These are phyloP conservation scores for Lottia scabra DNA, from an alignment of 2,888 invertebrate species.

Conservation along the genomic window DNA sequence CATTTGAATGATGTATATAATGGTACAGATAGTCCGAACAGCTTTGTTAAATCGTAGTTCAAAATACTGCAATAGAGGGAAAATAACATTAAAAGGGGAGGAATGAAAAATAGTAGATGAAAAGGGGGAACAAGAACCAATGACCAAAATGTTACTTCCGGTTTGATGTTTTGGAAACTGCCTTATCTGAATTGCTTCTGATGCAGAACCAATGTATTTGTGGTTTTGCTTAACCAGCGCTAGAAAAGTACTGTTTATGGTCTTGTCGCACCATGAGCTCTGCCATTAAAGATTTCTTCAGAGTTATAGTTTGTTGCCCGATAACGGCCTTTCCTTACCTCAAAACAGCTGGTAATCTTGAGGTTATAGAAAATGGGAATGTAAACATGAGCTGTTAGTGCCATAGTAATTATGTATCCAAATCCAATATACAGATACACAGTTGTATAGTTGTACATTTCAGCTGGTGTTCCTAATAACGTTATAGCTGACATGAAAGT, in stretches of 20 bases:
- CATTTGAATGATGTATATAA: constrained; percentile 89
- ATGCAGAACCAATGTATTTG: no score
- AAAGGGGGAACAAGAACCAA: no score
- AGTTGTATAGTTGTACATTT: constrained; percentile 44
- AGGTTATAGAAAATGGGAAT: constrained; percentile 56
- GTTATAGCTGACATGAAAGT: constrained; percentile 47
- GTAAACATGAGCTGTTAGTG: constrained; percentile 49
- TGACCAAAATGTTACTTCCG: no score
- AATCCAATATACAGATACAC: constrained; percentile 57
- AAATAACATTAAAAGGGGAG: no score
- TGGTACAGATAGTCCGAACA: constrained; percentile 81
- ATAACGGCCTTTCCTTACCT: constrained; percentile 37
- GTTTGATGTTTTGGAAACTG: no score
- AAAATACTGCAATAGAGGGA: constrained; percentile 77
- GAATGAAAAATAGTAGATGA: no score
- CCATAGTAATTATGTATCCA: constrained; percentile 57
- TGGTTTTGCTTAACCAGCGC: no score
- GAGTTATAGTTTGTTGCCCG: no score
- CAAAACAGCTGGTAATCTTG: constrained; percentile 52
- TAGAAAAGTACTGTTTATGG: no score
- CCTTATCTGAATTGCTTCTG: no score
- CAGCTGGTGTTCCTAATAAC: constrained; percentile 43
- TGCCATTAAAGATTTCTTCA: no score
- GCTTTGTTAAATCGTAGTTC: constrained; percentile 84
- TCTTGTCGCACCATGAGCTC: no score